Evolutionary conservation across 1,140 invertebrate genomes (phyloP).

Genomic region (Drosophila pachea): DNA sequence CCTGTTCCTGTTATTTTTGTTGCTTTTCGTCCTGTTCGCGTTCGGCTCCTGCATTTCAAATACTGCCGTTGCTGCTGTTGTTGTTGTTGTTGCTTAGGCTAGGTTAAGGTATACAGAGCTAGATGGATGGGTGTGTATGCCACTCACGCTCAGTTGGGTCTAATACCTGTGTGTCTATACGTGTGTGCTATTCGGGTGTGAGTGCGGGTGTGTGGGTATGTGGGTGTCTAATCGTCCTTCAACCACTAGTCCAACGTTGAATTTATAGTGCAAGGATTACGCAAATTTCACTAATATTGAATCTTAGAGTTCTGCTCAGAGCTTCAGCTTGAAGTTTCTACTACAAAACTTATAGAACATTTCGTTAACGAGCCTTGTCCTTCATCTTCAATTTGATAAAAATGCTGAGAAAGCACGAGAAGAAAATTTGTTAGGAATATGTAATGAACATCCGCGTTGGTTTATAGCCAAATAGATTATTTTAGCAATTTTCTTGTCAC

Average conservation of each 20-base stretch:
- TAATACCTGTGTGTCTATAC: conserved; percentile 16
- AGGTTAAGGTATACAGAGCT: conserved; percentile 20
- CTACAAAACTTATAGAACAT: no score
- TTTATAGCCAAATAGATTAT: no score
- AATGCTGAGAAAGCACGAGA: no score
- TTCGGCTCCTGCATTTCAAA: no score
- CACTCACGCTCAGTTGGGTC: conserved; percentile 22
- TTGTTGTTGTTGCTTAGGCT: conserved; percentile 38
- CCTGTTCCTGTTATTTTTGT: no score
- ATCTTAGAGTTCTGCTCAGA: no score
- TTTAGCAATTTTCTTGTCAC: no score
- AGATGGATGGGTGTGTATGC: not conserved
- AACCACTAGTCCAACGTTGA: conserved; percentile 32
- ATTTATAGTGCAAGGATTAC: not conserved
- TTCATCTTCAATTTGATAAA: not conserved
- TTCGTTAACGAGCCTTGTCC: no score
- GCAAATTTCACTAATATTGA: not conserved
- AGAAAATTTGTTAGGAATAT: no score
- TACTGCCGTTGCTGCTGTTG: not conserved
- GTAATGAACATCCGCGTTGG: no score
- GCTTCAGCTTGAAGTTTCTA: no score
- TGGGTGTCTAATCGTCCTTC: conserved; percentile 44
- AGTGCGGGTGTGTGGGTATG: conserved; percentile 3
- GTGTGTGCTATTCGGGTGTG: not conserved
- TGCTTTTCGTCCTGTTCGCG: no score